Base-by-base conservation (phyloP, 2,797 vertebrate species). In the Semaprochilodus insignis region DNA sequence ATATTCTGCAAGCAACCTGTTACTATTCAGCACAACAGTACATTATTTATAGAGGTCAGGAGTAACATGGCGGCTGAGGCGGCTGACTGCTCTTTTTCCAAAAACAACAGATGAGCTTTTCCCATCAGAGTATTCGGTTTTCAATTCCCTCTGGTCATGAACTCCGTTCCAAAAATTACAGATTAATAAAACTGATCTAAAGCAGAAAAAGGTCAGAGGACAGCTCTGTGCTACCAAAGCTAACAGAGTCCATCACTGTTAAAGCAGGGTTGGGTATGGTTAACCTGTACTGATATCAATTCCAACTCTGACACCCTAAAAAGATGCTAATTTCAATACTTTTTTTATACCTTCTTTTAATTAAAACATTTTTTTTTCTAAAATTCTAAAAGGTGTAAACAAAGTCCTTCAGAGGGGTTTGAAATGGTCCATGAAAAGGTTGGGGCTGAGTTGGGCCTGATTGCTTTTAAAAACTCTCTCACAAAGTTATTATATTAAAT, bases 11-110 rank as follows among this genome's bases (percentile, higher is more conserved):
- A 55, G 70, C 48, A 70, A 48, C 67, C 67, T 44, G 67, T 48
- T 21, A 48, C 67, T 23, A 23, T 70, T 70, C 31, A 78, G 4
- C 55, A 55, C 34, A 55, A 82, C 8, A 48, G 59, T 78, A 31
- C 23, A 60, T 74, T 74, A 74, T 63, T 48, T 74, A 57, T 66
- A 25, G 4, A 74, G n/a, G 69, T 54, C 69, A 78, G 44, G 1
- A 62, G 54, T 23, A 59, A 23, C 14, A 60, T 21, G 48, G 31
- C 31, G 31, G 31, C 31, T 31, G 31, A 52, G 10, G 40, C 44
- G 40, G 36, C 31, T 59, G 60, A 75, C 19, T 34, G 15, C 23
- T 54, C 66, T 69, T 77, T 76, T 75, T 59, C 23, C 40, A 40
- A 59, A 77, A 60, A 36, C 54, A 59, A 31, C 15, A 74, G 4